Percentiles rank a stretch among this genome's conserved stretches.
Evolutionary conservation across 2,113 vertebrate genomes (phyloP).

Genomic region (Alethe castanea): DNA sequence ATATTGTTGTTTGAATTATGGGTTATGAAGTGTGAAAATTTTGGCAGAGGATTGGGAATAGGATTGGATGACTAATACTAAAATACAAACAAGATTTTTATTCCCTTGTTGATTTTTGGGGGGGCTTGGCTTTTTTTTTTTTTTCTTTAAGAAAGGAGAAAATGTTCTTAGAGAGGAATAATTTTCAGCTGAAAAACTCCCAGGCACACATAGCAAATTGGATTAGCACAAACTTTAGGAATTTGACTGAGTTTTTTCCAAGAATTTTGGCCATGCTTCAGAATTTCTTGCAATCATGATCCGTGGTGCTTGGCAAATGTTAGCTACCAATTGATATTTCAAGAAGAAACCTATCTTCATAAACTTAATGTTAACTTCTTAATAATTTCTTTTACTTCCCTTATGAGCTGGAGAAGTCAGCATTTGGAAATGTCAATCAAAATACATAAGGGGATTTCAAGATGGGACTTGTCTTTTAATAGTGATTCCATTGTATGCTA

Average conservation of each 20-base stretch:
- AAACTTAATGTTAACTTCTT: neutral
- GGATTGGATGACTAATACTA: neutral
- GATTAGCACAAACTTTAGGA: neutral
- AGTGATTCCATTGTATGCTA: neutral
- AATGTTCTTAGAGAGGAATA: neutral
- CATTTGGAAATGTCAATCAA: neutral
- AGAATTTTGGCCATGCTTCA: neutral
- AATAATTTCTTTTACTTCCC: neutral
- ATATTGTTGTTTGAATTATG: neutral
- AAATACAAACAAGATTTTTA: neutral
- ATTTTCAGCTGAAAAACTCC: neutral
- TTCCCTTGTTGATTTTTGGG: fast-evolving
- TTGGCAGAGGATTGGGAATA: neutral
- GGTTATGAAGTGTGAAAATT: neutral
- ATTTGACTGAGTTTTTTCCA: neutral
- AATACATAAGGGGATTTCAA: neutral
- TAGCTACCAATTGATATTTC: neutral
- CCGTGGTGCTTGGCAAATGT: neutral
- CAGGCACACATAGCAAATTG: neutral
- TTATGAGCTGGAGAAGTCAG: neutral
- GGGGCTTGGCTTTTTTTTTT: neutral
- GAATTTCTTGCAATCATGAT: neutral
- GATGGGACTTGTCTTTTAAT: neutral
- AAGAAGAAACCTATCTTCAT: neutral
- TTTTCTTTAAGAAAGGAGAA: neutral